phyloP scores from a whole-genome alignment of 1,140 invertebrate species.

The Prorops nasuta region DNA sequence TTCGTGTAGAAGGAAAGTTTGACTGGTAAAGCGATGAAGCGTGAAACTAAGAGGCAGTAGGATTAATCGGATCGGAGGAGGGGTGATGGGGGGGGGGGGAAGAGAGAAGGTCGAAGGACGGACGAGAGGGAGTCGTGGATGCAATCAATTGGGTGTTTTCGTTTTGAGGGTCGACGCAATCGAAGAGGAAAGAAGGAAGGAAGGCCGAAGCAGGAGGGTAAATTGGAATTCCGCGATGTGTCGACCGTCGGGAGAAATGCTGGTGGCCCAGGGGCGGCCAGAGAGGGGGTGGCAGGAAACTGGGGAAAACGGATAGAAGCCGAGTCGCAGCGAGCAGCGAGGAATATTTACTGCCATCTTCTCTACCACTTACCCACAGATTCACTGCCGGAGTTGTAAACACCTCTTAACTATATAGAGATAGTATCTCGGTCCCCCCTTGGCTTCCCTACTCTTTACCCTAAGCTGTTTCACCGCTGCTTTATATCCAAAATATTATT shows the following conservation, averaged over 20 bases:
- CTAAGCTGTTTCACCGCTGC: slow-evolving; percentile 26
- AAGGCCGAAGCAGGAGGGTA: slow-evolving; percentile 38
- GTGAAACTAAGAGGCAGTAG: too few species aligned
- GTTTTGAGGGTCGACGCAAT: slow-evolving; percentile 31
- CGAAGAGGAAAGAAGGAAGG: slow-evolving; percentile 20
- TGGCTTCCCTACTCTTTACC: slow-evolving; percentile 14
- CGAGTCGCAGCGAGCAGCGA: slow-evolving; percentile 23
- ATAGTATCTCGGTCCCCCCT: slow-evolving; percentile 50
- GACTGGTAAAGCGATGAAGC: too few species aligned
- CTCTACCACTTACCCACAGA: slow-evolving; percentile 56
- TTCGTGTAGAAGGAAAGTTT: too few species aligned
- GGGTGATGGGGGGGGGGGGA: background rate
- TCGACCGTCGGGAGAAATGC: slow-evolving; percentile 36
- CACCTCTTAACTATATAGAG: slow-evolving; percentile 57
- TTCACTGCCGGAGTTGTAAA: slow-evolving; percentile 57
- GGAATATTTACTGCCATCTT: slow-evolving; percentile 59
- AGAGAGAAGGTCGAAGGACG: background rate
- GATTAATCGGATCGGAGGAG: too few species aligned
- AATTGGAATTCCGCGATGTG: slow-evolving; percentile 54
- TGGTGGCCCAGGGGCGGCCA: slow-evolving; percentile 16
- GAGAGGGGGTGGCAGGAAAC: slow-evolving; percentile 10
- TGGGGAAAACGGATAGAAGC: slow-evolving; percentile 22
- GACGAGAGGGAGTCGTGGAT: slow-evolving; percentile 20
- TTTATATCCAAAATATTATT: slow-evolving; percentile 28
- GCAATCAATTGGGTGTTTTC: slow-evolving; percentile 46